phyloP scores from a whole-genome alignment of 2,888 invertebrate species.

The Pristionchus japonicus region DNA sequence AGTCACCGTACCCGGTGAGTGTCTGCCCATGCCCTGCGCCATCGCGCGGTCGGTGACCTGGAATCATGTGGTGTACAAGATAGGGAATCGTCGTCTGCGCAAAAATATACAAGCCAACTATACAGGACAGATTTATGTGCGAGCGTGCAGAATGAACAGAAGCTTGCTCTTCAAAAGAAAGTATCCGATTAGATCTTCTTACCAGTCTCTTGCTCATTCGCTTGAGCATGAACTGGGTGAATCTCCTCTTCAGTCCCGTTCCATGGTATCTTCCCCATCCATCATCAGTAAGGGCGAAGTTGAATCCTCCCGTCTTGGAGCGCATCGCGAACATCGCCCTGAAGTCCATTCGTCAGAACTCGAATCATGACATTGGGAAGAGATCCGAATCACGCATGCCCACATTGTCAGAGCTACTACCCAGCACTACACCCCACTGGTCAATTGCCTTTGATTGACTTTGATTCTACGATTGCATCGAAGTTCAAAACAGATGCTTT shows the following conservation, averaged over 20 bases:
- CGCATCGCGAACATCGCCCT: slow-evolving; percentile 5
- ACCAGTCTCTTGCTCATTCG: neutral
- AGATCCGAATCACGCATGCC: no score
- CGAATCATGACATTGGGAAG: neutral
- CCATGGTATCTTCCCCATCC: slow-evolving; percentile 32
- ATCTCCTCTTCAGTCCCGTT: neutral
- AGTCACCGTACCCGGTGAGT: neutral
- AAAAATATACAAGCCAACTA: no score
- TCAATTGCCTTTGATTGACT: no score
- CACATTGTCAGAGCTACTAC: neutral
- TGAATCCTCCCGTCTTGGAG: neutral
- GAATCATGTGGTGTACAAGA: no score
- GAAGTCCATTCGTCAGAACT: neutral
- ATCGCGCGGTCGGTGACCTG: neutral
- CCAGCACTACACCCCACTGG: no score
- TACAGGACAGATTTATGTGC: neutral
- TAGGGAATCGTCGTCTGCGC: no score
- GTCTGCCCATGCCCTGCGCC: slow-evolving; percentile 16
- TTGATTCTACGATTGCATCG: no score
- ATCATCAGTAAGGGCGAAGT: neutral
- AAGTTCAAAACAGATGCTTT: no score
- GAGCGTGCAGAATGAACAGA: neutral
- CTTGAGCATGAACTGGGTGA: neutral
- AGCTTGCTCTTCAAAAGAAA: neutral
- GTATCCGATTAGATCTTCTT: neutral